Percentiles rank a stretch among this genome's conserved stretches.
These are phyloP conservation scores for Pocillopora verrucosa DNA, from an alignment of 64 coral and sea anemone species.

Conservation along the genomic window DNA sequence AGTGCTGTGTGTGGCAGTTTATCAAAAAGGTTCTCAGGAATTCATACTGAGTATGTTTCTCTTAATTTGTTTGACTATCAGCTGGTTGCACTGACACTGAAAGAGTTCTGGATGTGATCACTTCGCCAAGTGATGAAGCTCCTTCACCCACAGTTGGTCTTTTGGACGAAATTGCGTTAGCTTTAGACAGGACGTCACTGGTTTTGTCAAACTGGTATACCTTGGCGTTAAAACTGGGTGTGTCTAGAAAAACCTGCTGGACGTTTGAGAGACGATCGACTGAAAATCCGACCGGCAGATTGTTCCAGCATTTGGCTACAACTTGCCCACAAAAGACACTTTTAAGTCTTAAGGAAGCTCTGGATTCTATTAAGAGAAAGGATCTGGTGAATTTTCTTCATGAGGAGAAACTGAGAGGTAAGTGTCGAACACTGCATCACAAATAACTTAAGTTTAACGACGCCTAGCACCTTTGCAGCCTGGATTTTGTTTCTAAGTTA, in stretches of 20 bases:
- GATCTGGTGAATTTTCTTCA: background rate
- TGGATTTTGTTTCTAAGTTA: too few relatives aligned
- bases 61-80: background rate
- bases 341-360: background rate
- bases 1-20: too few relatives aligned
- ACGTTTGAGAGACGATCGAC: conserved; percentile 5
- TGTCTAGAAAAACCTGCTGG: background rate
- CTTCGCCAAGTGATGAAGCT: background rate
- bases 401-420: background rate
- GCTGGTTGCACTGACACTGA: background rate
- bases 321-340: conserved; percentile 1
- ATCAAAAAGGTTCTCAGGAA: background rate
- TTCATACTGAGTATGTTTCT: background rate
- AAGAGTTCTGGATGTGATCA: background rate
- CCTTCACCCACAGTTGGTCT: background rate
- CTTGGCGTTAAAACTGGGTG: background rate
- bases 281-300: background rate
- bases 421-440: background rate
- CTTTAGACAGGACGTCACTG: background rate
- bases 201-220: background rate
- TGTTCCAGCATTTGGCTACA: background rate
- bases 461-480: too few relatives aligned
- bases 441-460: background rate
- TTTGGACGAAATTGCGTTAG: conserved; percentile 5
- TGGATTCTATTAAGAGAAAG: background rate